These are phyloP conservation scores for Vulpes vulpes DNA, from an alignment of 2,113 vertebrate species.

Conservation along the genomic window DNA sequence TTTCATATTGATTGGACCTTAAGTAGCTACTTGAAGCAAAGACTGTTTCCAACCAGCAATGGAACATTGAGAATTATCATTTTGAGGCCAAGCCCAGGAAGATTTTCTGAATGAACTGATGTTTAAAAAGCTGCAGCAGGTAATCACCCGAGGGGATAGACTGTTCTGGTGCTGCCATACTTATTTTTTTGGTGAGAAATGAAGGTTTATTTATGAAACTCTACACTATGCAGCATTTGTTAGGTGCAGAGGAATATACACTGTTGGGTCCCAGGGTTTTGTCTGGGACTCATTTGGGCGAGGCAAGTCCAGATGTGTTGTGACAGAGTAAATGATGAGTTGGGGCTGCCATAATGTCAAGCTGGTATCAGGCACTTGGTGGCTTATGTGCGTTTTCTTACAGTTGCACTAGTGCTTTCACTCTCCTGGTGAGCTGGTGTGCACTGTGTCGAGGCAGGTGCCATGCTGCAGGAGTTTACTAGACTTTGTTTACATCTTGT, in stretches of 20 bases:
- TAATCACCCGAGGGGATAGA: background rate
- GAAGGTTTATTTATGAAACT: background rate
- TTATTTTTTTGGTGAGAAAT: background rate
- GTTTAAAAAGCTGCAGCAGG: background rate
- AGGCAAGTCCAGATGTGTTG: background rate
- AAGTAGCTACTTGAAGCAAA: background rate
- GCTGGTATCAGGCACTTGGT: rapidly evolving
- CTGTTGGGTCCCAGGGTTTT: background rate
- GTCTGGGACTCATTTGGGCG: background rate
- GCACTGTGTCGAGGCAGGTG: background rate
- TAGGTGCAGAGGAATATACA: background rate
- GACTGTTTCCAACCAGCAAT: background rate
- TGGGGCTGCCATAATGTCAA: background rate
- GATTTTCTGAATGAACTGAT: background rate
- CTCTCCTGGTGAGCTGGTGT: background rate
- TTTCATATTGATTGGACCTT: background rate
- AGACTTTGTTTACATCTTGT: rapidly evolving
- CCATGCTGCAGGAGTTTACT: background rate
- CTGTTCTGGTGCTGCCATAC: background rate
- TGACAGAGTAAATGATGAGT: background rate
- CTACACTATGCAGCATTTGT: background rate
- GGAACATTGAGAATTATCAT: background rate
- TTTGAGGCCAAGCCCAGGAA: background rate
- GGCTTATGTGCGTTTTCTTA: background rate
- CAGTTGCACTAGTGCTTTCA: background rate